Percentiles rank a stretch among this genome's conserved stretches.
These are phyloP conservation scores for Xestia rhomboidea DNA, from an alignment of 2,888 invertebrate genomes.

Conservation along the genomic window DNA sequence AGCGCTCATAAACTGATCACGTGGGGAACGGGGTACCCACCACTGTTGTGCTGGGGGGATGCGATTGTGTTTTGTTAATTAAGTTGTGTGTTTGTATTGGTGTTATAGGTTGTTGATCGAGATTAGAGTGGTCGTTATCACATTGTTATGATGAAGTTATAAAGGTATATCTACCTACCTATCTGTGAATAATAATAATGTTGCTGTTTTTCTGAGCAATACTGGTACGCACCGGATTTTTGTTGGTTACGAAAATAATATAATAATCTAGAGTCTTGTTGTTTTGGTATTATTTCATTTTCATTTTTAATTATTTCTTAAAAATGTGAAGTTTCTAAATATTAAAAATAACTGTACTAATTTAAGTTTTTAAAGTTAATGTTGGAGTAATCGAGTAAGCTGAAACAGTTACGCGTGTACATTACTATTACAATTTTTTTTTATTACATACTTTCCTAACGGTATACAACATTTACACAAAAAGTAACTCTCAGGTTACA, in stretches of 20 bases:
- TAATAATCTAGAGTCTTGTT: neutral
- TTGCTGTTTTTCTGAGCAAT: neutral
- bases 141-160: neutral
- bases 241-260: neutral
- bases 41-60: neutral
- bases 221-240: neutral
- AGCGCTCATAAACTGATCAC: slow-evolving; percentile 67
- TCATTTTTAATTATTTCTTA: neutral
- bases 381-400: neutral
- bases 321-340: neutral
- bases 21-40: neutral
- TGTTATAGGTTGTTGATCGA: slow-evolving; percentile 12
- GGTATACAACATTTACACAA: neutral
- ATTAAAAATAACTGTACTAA: neutral
- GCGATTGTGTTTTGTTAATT: slow-evolving; percentile 51
- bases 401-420: neutral
- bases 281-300: neutral
- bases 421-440: neutral
- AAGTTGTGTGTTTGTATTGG: slow-evolving; percentile 30
- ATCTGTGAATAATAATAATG: neutral
- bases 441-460: no score
- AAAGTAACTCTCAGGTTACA: neutral
- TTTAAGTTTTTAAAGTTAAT: neutral
- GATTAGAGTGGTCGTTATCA: slow-evolving; percentile 3
- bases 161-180: neutral